Evolutionary conservation across 2,113 vertebrate species (phyloP), one percentile per base, ranked within the genome.

Genomic region (Lepisosteus osseus): DNA sequence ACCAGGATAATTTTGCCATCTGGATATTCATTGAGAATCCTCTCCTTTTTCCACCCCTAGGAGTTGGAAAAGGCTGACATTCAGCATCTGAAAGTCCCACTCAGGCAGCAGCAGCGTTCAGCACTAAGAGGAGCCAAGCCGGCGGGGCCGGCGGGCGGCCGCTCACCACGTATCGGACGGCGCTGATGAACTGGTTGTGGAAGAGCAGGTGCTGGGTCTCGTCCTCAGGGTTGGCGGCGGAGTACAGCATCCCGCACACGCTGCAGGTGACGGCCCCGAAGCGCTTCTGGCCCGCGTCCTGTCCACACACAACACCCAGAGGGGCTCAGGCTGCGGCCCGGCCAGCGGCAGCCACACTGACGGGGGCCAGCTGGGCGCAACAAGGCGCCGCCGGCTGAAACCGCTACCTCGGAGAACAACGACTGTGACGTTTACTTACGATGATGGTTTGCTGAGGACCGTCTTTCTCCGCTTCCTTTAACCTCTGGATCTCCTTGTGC

Each of bases 21-120:
- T 1, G 97, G 97, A 85, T 95, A 99, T 82, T 99, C 96, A 13
- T 91, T 89, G 80, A 99, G 86, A 87, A 98, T 97, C 82, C 97
- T 94, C 85, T 99, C 97, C 66, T 99, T 99, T 87, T 99, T 99
- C 97, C 98, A 99, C 3, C 97, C 98, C 97, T 99, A 66, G 40
- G 72, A 47, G 13, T 72, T 41, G 17, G 54, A 9, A 54, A 69
- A 42, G 15, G 54, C 29, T 29, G 29, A 29, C 29, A 29, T 29
- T 69, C 63, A 13, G 2, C 29, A 29, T 29, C 29, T 29, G 29
- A 29, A 29, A 29, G 29, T 2, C 29, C 29, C 29, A 29, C 29
- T 29, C 1, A 29, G 1, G 29, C 29, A 29, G 29, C 29, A 29
- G 29, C 29, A 29, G 29, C 29, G 29, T 29, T 29, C 29, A 29